phyloP scores from a whole-genome alignment of 2,113 vertebrate species.

The Nansenia antarctica region DNA sequence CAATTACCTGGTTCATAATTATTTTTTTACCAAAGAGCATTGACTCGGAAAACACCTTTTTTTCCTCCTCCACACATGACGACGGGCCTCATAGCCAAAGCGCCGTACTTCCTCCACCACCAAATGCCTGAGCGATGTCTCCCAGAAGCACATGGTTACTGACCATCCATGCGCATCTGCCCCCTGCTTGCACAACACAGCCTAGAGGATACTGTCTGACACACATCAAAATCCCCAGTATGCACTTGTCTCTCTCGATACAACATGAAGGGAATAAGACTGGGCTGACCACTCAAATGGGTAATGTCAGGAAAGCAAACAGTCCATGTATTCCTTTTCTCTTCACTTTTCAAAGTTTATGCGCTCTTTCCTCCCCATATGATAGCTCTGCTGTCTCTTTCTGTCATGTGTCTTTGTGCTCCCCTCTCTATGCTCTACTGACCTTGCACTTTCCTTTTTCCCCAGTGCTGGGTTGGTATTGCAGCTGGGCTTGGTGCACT shows the following conservation, averaged over 20 bases:
- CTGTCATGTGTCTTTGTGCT: constrained; percentile 11
- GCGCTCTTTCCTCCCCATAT: not conserved
- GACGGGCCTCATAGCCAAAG: constrained; percentile 50
- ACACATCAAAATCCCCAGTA: constrained; percentile 25
- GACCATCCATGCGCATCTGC: constrained; percentile 33
- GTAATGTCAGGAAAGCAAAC: constrained; percentile 3
- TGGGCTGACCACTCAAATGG: not conserved
- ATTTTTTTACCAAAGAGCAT: constrained; percentile 45
- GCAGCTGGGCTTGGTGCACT: constrained; percentile 54
- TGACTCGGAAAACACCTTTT: constrained; percentile 51
- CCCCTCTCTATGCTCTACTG: constrained; percentile 43
- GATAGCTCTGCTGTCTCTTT: constrained; percentile 17
- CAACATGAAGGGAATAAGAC: not conserved
- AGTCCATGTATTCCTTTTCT: constrained; percentile 28
- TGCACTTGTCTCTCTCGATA: constrained; percentile 1
- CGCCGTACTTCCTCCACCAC: constrained; percentile 58
- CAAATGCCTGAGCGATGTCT: constrained; percentile 70
- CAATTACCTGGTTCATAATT: constrained; percentile 39
- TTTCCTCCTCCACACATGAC: constrained; percentile 6
- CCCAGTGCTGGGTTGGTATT: constrained; percentile 32
- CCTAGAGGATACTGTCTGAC: constrained; percentile 24
- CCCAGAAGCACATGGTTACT: constrained; percentile 51
- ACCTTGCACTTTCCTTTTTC: constrained; percentile 60
- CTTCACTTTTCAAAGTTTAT: constrained; percentile 19
- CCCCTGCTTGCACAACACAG: constrained; percentile 9